These are phyloP conservation scores for Callyntrura guangdongensis DNA, from an alignment of 2,888 invertebrate genomes.

Conservation along the genomic window DNA sequence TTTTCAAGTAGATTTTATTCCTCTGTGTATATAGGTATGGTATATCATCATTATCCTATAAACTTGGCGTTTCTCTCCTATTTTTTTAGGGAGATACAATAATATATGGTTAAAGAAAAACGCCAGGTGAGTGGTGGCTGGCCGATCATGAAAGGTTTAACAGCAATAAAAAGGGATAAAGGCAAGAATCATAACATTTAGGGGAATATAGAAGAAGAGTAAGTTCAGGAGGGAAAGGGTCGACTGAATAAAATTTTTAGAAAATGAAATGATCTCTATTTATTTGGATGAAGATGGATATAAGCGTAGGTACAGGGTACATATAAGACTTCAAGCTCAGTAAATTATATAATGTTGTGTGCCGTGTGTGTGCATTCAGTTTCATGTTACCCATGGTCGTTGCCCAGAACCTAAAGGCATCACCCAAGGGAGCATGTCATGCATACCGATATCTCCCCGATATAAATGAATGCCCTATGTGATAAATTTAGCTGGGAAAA, in stretches of 20 bases:
- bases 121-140: conserved; percentile 76
- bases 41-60: background rate
- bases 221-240: conserved; percentile 53
- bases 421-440: conserved; percentile 71
- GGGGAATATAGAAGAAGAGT: conserved; percentile 14
- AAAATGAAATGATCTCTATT: conserved; percentile 59
- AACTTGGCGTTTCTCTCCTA: background rate
- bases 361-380: background rate
- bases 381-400: background rate
- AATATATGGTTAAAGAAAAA: conserved; percentile 50
- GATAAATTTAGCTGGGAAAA: conserved; percentile 20
- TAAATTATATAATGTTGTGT: background rate
- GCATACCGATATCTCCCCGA: conserved; percentile 25
- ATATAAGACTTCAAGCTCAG: background rate
- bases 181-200: conserved; percentile 76
- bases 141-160: conserved; percentile 77
- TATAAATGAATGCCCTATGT: conserved; percentile 14
- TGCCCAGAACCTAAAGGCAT: conserved; percentile 47
- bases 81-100: conserved; percentile 34
- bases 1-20: background rate
- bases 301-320: background rate
- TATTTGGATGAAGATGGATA: conserved; percentile 2
- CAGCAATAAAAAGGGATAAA: conserved; percentile 78
- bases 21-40: conserved; percentile 18
- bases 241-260: conserved; percentile 75